Conservation (phyloP, 2,113 vertebrate genomes). For the Thomomys bottae region DNA sequence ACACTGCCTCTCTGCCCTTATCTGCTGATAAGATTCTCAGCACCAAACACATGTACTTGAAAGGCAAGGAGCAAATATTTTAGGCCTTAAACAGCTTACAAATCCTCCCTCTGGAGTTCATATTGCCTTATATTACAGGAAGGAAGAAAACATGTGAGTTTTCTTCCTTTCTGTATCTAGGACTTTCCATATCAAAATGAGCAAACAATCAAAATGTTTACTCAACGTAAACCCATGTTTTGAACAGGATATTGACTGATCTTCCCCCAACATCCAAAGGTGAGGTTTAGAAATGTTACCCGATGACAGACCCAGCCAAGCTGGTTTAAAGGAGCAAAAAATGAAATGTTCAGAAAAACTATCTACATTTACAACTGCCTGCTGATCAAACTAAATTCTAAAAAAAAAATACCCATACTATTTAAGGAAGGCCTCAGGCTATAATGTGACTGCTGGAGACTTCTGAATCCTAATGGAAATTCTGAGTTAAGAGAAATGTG, state of each 20-base stretch:
- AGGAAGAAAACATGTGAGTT: neutral
- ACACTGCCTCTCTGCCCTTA: constrained; percentile 83
- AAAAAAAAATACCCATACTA: neutral
- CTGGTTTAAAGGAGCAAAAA: neutral
- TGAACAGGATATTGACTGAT: neutral
- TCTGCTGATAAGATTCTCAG: constrained; percentile 82
- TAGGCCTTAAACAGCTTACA: constrained; percentile 55
- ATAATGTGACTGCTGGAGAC: neutral
- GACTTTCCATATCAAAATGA: neutral
- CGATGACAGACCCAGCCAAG: neutral
- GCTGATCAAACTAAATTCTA: neutral
- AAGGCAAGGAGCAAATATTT: constrained; percentile 76
- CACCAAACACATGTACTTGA: constrained; percentile 72
- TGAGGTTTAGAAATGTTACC: neutral
- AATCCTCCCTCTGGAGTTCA: constrained; percentile 54
- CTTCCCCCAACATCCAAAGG: neutral
- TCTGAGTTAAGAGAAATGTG: no score
- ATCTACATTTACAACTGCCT: neutral
- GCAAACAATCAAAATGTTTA: neutral
- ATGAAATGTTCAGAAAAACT: neutral
- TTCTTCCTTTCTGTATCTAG: neutral
- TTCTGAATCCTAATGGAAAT: neutral
- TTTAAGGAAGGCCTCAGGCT: neutral
- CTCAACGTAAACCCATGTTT: neutral
- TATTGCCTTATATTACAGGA: neutral